phyloP scores from a whole-genome alignment of 1,140 invertebrate genomes.

The Piezodorus guildinii region DNA sequence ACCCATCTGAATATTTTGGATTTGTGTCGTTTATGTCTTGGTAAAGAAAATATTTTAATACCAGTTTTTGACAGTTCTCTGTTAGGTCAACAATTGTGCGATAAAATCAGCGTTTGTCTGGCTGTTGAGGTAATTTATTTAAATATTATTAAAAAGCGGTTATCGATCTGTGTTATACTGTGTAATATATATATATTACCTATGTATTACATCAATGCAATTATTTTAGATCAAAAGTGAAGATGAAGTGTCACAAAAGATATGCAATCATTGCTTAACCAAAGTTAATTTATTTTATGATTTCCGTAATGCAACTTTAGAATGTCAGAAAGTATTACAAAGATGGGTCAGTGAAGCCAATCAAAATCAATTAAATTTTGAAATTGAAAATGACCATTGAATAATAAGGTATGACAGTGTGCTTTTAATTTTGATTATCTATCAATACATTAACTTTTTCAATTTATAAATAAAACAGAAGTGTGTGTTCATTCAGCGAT shows the following conservation, averaged over 20 bases:
- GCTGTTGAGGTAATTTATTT: not conserved
- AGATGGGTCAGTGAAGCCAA: conserved; percentile 1
- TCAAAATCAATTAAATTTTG: not conserved
- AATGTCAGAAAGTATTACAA: conserved; percentile 5
- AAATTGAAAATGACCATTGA: not conserved
- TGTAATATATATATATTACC: not conserved
- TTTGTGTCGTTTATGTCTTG: conserved; percentile 10
- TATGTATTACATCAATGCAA: not conserved
- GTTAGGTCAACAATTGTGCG: not conserved
- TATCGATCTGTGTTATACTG: not conserved
- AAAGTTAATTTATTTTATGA: conserved; percentile 3
- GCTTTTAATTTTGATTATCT: no score
- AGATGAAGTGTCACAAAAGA: conserved; percentile 3
- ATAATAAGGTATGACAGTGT: not conserved
- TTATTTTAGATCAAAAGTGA: not conserved
- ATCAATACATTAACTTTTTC: no score
- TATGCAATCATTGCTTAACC: not conserved
- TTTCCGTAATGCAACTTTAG: not conserved
- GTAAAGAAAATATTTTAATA: not conserved
- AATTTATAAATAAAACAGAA: no score
- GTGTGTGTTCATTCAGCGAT: no score
- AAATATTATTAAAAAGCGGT: not conserved
- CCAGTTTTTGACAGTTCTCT: conserved; percentile 4
- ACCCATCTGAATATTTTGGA: not conserved
- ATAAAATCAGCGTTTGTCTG: not conserved